Evolutionary conservation across 2,888 invertebrate species (phyloP), one percentile per base, ranked within the genome.

Genomic region (Cerastis rubricosa): DNA sequence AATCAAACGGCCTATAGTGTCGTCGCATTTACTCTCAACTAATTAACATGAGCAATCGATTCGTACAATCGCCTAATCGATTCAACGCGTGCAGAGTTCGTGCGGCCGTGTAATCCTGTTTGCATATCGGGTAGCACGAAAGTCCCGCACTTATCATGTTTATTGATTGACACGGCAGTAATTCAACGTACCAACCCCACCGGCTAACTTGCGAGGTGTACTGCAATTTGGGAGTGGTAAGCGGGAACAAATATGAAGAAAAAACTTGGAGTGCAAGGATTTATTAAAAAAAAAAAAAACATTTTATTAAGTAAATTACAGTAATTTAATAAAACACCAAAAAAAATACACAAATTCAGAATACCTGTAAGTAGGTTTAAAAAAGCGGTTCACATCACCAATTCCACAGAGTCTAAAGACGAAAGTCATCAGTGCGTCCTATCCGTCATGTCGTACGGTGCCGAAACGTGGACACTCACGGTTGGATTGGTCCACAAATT

Each of bases 91-190:
- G 89, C 91, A 91, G 91, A 93, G 95, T 96, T 94, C 93, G 89
- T 89, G 89, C 89, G 86, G 92, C 89, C 91, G 92, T 91, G 94
- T 94, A 94, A 94, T 94, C 94, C 94, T 93, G 95, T 96, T 96
- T 96, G 96, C 96, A 96, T 96, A 96, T 95, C 96, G 94, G 91
- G 91, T 80, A 85, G 94, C 95, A 96, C 96, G 95, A 94, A 94
- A 94, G 93, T 93, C 93, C 92, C 92, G 94, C 95, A 96, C 96
- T 96, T 96, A 96, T 96, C 96, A 96, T 95, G 96, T 95, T 96
- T 96, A 96, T 96, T 96, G 96, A 97, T 97, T 96, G 96, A 96
- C 96, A 96, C 94, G 95, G 94, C 93, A 94, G 94, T 96, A 96
- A 95, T 94, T 96, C 95, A 95, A 92, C 92, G 93, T 91, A 94